Evolutionary conservation across 23 tunicate genomes (phyloP).

Genomic region (Phallusia fumigata): DNA sequence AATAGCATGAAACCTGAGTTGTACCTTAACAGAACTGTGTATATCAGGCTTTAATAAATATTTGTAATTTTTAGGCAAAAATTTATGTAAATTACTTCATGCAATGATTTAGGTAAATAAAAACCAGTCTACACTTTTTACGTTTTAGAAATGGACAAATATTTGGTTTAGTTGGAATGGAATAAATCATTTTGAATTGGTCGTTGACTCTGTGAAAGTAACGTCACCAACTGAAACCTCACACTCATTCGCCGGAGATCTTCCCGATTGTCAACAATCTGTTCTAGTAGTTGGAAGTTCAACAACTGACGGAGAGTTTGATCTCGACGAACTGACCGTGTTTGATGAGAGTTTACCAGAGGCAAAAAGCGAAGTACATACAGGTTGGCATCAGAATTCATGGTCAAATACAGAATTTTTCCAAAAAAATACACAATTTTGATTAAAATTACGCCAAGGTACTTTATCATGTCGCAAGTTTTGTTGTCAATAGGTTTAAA

Average conservation of each 20-base stretch:
- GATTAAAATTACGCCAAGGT: too few species aligned
- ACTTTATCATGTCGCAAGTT: too few species aligned
- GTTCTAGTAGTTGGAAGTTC: not conserved
- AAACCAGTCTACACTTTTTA: not conserved
- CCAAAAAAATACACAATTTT: too few species aligned
- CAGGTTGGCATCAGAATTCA: not conserved
- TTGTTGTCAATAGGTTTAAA: too few species aligned
- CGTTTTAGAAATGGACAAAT: conserved; percentile 4
- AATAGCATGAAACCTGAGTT: too few species aligned
- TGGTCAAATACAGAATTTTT: too few species aligned
- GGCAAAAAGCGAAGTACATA: not conserved
- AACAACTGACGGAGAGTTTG: not conserved
- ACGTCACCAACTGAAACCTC: not conserved
- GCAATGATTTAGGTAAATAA: not conserved
- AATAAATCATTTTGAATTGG: not conserved
- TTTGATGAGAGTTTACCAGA: not conserved
- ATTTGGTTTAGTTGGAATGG: not conserved
- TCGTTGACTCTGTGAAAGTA: not conserved
- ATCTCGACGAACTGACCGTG: not conserved
- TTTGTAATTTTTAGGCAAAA: not conserved
- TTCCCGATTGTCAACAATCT: not conserved
- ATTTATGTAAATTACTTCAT: not conserved
- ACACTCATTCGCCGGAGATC: not conserved
- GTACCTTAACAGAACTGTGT: too few species aligned
- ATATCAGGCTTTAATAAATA: too few species aligned